Conservation (phyloP, 23 tunicate species). For the Pegea sp. region DNA sequence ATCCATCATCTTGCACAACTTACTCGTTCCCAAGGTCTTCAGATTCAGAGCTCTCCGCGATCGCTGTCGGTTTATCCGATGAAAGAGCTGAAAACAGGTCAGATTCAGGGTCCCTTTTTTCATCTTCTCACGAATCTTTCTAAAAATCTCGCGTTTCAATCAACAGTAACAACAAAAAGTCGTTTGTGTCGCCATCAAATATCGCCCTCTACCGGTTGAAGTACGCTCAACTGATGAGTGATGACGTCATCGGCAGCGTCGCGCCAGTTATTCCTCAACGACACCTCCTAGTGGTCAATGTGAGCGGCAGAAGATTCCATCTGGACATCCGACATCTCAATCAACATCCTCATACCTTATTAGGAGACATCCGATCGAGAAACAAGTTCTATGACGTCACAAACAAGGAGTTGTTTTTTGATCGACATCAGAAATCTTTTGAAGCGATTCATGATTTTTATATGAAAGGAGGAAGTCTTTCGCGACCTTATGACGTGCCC, state of each 20-base stretch:
- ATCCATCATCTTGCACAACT: background rate
- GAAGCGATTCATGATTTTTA: slow-evolving; percentile 40
- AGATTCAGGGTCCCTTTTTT: too few relatives aligned
- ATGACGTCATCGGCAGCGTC: background rate
- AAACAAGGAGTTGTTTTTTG: slow-evolving; percentile 58
- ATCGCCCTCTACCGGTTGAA: background rate
- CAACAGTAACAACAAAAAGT: too few relatives aligned
- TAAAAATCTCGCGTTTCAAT: too few relatives aligned
- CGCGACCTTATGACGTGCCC: slow-evolving; percentile 83
- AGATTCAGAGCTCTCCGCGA: background rate
- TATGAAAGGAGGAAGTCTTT: slow-evolving; percentile 20
- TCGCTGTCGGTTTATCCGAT: too few relatives aligned
- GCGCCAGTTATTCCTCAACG: slow-evolving; percentile 4
- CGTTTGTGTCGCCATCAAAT: background rate
- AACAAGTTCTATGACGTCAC: slow-evolving; percentile 28
- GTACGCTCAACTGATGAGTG: too few relatives aligned
- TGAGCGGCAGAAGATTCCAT: slow-evolving; percentile 44
- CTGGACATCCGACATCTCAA: slow-evolving; percentile 14
- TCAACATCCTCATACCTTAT: slow-evolving; percentile 47
- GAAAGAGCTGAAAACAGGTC: too few relatives aligned
- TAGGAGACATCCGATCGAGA: slow-evolving; percentile 40
- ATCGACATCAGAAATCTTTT: slow-evolving; percentile 69
- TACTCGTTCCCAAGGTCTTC: background rate
- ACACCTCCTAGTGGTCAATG: slow-evolving; percentile 31
- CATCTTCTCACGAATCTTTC: too few relatives aligned